A percentile compares a stretch with the other conserved stretches of the same genome.
Evolutionary conservation across 2,888 invertebrate species (phyloP).

Genomic region (Brachycybe producta): DNA sequence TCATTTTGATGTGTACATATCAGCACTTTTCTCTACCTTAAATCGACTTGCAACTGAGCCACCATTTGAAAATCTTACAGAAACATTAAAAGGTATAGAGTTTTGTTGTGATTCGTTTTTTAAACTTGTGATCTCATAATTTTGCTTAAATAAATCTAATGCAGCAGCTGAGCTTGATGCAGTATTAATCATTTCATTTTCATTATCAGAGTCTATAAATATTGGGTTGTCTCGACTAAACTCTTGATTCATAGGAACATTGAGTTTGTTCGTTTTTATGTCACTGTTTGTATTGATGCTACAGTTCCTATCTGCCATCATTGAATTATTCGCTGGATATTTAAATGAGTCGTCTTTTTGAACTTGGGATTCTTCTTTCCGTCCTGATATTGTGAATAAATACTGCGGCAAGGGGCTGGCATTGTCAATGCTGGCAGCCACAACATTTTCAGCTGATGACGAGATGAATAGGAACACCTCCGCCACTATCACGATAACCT

Average conservation of each 20-base stretch:
- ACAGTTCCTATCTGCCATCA: neutral
- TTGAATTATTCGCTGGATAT: neutral
- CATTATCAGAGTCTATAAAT: conserved; percentile 12
- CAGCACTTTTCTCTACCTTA: conserved; percentile 11
- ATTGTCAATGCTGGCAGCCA: conserved; percentile 13
- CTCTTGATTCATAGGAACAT: neutral
- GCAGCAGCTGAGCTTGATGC: no score
- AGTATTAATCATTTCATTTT: neutral
- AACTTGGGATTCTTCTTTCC: neutral
- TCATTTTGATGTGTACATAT: conserved; percentile 10
- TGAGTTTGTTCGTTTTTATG: neutral
- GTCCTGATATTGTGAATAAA: conserved; percentile 3
- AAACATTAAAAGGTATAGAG: neutral
- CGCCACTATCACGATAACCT: conserved; percentile 14
- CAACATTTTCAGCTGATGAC: conserved; percentile 13
- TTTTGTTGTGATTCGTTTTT: no score
- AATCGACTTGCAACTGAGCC: conserved; percentile 2
- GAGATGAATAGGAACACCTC: conserved; percentile 14
- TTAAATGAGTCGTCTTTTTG: neutral
- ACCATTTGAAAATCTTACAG: conserved; percentile 4
- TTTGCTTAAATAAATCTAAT: no score
- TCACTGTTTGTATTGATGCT: neutral
- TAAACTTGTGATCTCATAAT: no score
- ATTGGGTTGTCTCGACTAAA: conserved; percentile 10
- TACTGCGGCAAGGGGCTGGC: conserved; percentile 9